Percentiles rank a stretch among this genome's conserved stretches.
Conservation (phyloP, 1,140 invertebrate species). For the Dreissena rostriformis region DNA sequence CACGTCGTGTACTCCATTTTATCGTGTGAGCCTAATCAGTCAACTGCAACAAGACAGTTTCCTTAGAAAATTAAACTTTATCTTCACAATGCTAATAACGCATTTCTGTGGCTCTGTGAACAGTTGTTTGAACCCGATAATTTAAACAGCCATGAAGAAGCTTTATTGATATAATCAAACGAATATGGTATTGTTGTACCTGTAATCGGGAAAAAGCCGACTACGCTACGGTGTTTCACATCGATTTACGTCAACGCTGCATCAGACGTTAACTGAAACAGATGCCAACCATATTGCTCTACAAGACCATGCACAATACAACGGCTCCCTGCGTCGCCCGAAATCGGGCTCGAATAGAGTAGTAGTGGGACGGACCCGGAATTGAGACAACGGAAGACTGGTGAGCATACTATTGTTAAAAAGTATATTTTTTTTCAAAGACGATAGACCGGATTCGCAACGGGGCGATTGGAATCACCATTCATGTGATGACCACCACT, state of each 20-base stretch:
- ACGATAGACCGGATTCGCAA: not conserved
- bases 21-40: slow-evolving; percentile 80
- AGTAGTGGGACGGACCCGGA: slow-evolving; percentile 50
- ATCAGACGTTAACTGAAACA: slow-evolving; percentile 37
- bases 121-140: slow-evolving; percentile 92
- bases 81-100: slow-evolving; percentile 82
- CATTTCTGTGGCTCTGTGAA: slow-evolving; percentile 82
- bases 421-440: slow-evolving; percentile 48
- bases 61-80: slow-evolving; percentile 79
- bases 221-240: slow-evolving; percentile 6
- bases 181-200: slow-evolving; percentile 57
- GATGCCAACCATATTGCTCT: slow-evolving; percentile 41
- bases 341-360: slow-evolving; percentile 46
- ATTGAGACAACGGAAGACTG: not conserved
- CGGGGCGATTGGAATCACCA: not conserved
- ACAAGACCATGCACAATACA: slow-evolving; percentile 23
- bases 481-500: not conserved
- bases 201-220: slow-evolving; percentile 21
- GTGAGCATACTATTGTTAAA: slow-evolving; percentile 18
- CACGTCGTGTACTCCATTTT: slow-evolving; percentile 82
- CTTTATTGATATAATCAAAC: slow-evolving; percentile 64
- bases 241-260: slow-evolving; percentile 42
- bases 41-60: slow-evolving; percentile 80
- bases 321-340: slow-evolving; percentile 4
- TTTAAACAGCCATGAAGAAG: slow-evolving; percentile 84